Percentiles rank a stretch among this genome's conserved stretches.
phyloP scores from a whole-genome alignment of 92 coral and sea anemone species.

The Epizoanthus stellaris region DNA sequence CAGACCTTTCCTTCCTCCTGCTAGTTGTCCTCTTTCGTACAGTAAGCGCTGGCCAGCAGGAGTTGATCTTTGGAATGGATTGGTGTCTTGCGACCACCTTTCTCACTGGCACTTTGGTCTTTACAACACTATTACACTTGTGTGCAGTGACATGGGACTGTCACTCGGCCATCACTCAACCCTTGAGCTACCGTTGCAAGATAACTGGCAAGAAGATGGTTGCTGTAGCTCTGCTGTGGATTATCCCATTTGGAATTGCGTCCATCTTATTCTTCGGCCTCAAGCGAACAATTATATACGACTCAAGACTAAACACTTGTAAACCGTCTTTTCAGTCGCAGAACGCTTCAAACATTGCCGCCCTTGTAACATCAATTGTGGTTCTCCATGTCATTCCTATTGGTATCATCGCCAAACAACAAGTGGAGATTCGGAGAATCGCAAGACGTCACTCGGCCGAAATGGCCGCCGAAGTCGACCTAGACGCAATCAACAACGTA shows the following conservation, averaged over 20 bases:
- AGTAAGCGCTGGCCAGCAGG: no score
- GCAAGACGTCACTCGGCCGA: no score
- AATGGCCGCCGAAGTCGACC: no score
- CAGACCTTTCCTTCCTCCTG: no score
- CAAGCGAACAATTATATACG: neutral
- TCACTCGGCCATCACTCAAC: neutral
- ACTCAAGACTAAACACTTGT: neutral
- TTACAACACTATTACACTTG: neutral
- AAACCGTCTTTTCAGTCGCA: neutral
- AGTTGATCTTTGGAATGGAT: neutral
- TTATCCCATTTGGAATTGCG: neutral
- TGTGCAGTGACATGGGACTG: constrained; percentile 9
- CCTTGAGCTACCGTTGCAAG: neutral
- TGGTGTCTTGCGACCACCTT: neutral
- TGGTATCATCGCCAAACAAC: no score
- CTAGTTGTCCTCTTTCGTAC: no score
- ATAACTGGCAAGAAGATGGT: neutral
- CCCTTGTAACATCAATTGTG: no score
- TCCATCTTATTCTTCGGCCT: neutral
- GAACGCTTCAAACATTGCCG: no score
- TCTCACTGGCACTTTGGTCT: neutral
- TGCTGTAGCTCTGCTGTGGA: neutral
- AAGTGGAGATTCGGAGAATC: no score
- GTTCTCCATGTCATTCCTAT: no score
- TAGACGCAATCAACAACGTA: no score